Percentiles rank a stretch among this genome's conserved stretches.
These are phyloP conservation scores for Porphyrio hochstetteri DNA, from an alignment of 2,113 vertebrate genomes.

Conservation along the genomic window DNA sequence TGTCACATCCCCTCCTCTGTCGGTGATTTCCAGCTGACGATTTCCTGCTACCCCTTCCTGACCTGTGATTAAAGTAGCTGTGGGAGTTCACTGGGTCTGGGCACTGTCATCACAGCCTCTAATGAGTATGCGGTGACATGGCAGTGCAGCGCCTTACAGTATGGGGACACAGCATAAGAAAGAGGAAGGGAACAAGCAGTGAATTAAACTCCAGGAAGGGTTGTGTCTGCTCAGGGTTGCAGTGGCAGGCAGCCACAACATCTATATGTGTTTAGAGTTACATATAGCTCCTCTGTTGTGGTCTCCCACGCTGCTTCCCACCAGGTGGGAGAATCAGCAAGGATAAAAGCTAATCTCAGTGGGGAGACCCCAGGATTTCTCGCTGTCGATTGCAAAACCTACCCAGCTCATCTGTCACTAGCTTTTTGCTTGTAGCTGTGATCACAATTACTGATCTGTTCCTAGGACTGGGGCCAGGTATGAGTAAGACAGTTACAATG, in stretches of 20 bases:
- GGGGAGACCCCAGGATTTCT: not conserved
- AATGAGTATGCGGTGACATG: not conserved
- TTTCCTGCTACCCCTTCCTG: not conserved
- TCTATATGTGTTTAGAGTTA: not conserved
- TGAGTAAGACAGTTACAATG: not conserved
- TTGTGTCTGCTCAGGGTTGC: not conserved
- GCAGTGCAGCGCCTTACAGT: not conserved
- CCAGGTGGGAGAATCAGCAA: not conserved
- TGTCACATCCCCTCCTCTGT: not conserved
- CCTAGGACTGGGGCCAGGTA: not conserved
- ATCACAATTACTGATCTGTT: not conserved
- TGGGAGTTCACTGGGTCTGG: not conserved
- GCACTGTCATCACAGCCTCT: not conserved
- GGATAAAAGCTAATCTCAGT: not conserved
- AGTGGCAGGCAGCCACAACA: not conserved
- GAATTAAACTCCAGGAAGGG: not conserved
- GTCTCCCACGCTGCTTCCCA: not conserved
- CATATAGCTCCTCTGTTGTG: accelerated
- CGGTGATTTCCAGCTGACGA: not conserved
- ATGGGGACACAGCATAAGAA: not conserved
- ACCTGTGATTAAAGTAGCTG: not conserved
- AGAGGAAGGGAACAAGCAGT: not conserved
- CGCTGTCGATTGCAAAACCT: not conserved
- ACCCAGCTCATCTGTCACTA: not conserved
- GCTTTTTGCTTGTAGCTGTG: not conserved